Evolutionary conservation across 2,113 vertebrate species (phyloP), one percentile per base, ranked within the genome.

Genomic region (Crocuta crocuta): DNA sequence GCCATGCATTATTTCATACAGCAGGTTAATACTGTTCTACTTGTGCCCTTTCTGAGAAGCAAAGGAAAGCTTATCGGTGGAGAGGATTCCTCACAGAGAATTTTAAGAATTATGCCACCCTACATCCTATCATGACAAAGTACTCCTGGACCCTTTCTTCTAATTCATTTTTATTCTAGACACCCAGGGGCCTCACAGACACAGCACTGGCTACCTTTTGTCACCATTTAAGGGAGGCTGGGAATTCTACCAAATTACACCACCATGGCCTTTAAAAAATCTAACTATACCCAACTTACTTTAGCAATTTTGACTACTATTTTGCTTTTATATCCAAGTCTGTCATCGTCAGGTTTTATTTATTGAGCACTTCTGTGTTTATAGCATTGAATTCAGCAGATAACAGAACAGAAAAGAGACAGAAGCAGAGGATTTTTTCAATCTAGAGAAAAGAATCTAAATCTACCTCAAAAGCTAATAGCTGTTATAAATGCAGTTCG

Each of bases 381-480:
- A 94, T 16, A 86, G 78, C 55, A 55, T 58, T 95, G 92, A 96
- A 94, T 97, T 96, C 78, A 92, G 87, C 55, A 96, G 81, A 97
- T 79, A 95, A 74, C 31, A 28, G 33, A 68, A 31, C 31, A 90
- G 43, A 76, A 70, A 91, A 28, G 28, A 63, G 82, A 50, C 68
- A 85, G 66, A 93, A 94, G 66, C 19, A 4, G 58, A 95, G 63
- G 10, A 84, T 82, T 88, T 96, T 98, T 95, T 39, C 35, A 82
- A 79, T 93, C 65, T 76, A 90, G 87, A 96, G 74, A 95, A 96
- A 74, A 91, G 28, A 80, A 87, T 81, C 94, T 96, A 96, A 95
- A 91, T 94, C 80, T 91, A 93, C 89, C 81, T 97, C 88, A 81
- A 97, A 96, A 97, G 81, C 76, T 97, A 97, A 96, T 74, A 39